Conservation (phyloP, 2,113 vertebrate genomes). For the Mobula hypostoma region DNA sequence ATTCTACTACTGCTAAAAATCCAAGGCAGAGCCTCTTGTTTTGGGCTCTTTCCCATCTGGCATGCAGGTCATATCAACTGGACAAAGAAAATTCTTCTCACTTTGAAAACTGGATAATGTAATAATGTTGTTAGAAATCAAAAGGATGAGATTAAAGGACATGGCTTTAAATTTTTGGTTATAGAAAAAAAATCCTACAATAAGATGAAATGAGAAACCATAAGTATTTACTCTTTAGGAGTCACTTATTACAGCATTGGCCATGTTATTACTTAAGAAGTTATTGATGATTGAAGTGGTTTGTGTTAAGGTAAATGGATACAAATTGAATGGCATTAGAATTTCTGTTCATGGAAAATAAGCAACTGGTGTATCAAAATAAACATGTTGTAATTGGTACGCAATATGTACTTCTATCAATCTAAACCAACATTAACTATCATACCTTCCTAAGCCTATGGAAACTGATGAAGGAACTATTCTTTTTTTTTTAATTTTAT, state of each 20-base stretch:
- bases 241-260: not conserved
- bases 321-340: too few relatives aligned
- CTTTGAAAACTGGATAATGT: not conserved
- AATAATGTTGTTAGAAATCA: not conserved
- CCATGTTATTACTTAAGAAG: not conserved
- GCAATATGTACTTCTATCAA: too few relatives aligned
- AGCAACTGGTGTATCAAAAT: too few relatives aligned
- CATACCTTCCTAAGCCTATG: too few relatives aligned
- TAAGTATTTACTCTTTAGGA: not conserved
- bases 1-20: not conserved
- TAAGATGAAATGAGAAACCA: not conserved
- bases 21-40: not conserved
- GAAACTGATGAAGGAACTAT: too few relatives aligned
- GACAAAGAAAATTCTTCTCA: not conserved
- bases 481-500: too few relatives aligned
- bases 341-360: too few relatives aligned
- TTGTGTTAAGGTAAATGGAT: too few relatives aligned
- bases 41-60: not conserved
- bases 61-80: not conserved
- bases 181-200: not conserved
- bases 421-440: too few relatives aligned
- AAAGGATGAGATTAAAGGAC: not conserved
- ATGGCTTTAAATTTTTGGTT: not conserved
- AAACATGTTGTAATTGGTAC: too few relatives aligned
- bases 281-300: too few relatives aligned